Percentiles rank a stretch among this genome's conserved stretches.
Evolutionary conservation across 2,888 invertebrate genomes (phyloP).

Genomic region (Plemyria rubiginata): DNA sequence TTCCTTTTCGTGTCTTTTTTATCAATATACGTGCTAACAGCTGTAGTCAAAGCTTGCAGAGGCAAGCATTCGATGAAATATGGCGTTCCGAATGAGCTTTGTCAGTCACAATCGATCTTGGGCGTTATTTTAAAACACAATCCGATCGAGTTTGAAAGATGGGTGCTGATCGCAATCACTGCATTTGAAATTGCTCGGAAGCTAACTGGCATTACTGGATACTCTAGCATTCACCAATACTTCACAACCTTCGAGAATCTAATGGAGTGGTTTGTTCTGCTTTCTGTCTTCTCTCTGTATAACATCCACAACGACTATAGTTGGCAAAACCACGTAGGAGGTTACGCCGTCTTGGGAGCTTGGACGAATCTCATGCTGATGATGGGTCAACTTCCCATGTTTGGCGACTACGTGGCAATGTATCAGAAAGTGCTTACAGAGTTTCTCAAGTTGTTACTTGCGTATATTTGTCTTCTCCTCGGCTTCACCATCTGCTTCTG

Average conservation of each 20-base stretch:
- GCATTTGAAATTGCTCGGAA: constrained; percentile 91
- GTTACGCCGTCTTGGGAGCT: constrained; percentile 92
- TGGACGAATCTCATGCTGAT: constrained; percentile 95
- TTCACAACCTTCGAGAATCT: constrained; percentile 93
- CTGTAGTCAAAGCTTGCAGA: constrained; percentile 88
- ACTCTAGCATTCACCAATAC: constrained; percentile 91
- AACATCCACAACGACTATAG: constrained; percentile 91
- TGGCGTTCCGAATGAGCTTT: constrained; percentile 88
- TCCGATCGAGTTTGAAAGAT: constrained; percentile 92
- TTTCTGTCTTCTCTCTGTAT: constrained; percentile 92
- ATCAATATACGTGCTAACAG: constrained; percentile 91
- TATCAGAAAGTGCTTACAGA: constrained; percentile 94
- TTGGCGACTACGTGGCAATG: constrained; percentile 96
- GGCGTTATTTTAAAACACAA: constrained; percentile 89
- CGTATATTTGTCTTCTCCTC: constrained; percentile 92
- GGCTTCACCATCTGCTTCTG: constrained; percentile 95
- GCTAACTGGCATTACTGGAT: constrained; percentile 91
- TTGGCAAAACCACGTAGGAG: constrained; percentile 95
- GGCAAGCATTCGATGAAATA: constrained; percentile 77
- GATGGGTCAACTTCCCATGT: constrained; percentile 94
- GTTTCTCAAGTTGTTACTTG: constrained; percentile 91
- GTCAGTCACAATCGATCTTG: constrained; percentile 89
- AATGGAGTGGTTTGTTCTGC: constrained; percentile 94
- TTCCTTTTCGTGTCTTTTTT: constrained; percentile 91
- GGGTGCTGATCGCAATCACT: constrained; percentile 90